These are phyloP conservation scores for Caenorhabditis becei DNA, from an alignment of 2,888 invertebrate species.

Conservation along the genomic window DNA sequence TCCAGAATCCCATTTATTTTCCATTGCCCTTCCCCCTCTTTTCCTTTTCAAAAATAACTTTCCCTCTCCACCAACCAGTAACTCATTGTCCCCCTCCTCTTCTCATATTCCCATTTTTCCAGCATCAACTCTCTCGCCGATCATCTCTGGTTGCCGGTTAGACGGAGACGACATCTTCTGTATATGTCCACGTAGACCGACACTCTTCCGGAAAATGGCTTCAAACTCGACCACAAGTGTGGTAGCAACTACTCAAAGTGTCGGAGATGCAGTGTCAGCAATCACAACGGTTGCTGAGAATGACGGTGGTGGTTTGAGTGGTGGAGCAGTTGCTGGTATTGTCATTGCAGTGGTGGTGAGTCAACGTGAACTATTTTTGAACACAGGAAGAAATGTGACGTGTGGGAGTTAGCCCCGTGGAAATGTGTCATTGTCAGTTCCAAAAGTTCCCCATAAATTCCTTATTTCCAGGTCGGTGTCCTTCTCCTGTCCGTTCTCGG, in stretches of 20 bases:
- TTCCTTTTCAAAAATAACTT: background rate
- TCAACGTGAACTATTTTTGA: no score
- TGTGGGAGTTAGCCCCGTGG: background rate
- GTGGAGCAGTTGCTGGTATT: conserved; percentile 77
- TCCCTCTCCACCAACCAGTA: conserved; percentile 2
- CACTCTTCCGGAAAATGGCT: conserved; percentile 53
- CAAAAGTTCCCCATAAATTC: background rate
- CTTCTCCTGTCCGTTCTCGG: conserved; percentile 64
- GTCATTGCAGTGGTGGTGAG: conserved; percentile 77
- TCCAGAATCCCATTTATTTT: background rate
- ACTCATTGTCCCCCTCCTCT: background rate
- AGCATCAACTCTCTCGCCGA: conserved; percentile 68
- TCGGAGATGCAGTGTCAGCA: background rate
- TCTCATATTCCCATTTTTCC: conserved; percentile 40
- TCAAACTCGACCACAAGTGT: conserved; percentile 31
- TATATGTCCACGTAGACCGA: conserved; percentile 62
- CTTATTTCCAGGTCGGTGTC: conserved; percentile 68
- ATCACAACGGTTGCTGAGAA: background rate
- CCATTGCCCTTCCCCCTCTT: background rate
- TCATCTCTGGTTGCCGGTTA: conserved; percentile 70
- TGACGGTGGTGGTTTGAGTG: conserved; percentile 58
- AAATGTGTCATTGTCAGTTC: no score
- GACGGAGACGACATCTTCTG: conserved; percentile 68
- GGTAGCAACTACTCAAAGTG: conserved; percentile 5
- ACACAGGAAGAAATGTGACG: no score